Base-by-base conservation (phyloP, 1,140 invertebrate species). In the Sycophila sp. region DNA sequence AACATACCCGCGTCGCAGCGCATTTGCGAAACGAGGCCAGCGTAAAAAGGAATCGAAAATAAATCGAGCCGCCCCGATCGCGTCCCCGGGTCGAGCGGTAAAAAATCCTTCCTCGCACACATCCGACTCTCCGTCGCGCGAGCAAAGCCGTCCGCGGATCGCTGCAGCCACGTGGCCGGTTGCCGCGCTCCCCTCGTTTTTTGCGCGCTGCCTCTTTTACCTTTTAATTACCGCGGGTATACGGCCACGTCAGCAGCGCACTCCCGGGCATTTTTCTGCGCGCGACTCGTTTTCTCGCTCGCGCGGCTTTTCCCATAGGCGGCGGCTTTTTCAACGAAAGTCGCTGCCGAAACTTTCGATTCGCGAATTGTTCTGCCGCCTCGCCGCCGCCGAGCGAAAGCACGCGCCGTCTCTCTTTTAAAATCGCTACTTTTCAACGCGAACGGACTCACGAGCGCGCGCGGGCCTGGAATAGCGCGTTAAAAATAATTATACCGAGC, bases 271-370 rank as follows among this genome's bases (percentile, higher is more conserved):
- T 64, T 60, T 55, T 74, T 47, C 24, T 11, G 19, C 42, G 15
- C 42, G 42, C 63, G 63, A 58, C 59, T 28, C 56, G 42, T 28
- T 60, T 55, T n/a, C 22, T 58, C 60, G 47, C 19, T 73, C 56
- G 69, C 73, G 62, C 75, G 62, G 66, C 51, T 65, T 73, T 67
- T 75, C 71, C 71, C 76, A 71, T 69, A 67, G 73, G 71, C 65
- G 73, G 74, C 55, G 71, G 72, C 69, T 69, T 72, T 73, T 75
- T 69, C 68, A 76, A 77, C 73, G 72, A 75, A 76, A 77, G 75
- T 75, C 67, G 66, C 59, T 49, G 34, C 53, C 40, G 4, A 30
- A 64, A 71, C 60, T 55, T 67, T 67, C 64, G 38, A 67, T 67
- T 67, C 64, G 26, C 28, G 4, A 32, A 62, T 62, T 62, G 40